Evolutionary conservation across 2,113 vertebrate species (phyloP).

Genomic region (Pterocles gutturalis): DNA sequence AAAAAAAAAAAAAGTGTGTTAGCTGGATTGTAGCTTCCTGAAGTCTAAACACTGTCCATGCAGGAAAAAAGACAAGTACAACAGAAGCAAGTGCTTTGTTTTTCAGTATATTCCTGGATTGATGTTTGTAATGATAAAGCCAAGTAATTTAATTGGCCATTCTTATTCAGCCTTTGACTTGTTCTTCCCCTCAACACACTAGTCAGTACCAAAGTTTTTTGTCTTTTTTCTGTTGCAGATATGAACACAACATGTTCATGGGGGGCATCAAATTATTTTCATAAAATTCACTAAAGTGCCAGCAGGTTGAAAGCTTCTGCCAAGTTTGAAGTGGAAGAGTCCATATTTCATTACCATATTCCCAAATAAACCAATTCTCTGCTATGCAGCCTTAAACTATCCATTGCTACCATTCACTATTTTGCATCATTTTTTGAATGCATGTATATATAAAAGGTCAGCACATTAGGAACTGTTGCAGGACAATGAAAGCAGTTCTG

Average conservation of each 20-base stretch:
- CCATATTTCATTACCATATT: neutral
- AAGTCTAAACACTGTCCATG: neutral
- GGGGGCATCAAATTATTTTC: neutral
- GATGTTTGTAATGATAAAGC: neutral
- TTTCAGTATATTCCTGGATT: neutral
- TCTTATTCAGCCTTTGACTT: neutral
- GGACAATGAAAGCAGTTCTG: neutral
- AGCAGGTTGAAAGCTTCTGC: neutral
- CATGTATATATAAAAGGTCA: fast-evolving
- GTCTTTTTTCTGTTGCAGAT: neutral
- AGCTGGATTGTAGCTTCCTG: neutral
- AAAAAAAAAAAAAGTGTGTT: neutral
- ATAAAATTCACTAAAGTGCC: neutral
- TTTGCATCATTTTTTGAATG: neutral
- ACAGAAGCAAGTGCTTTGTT: neutral
- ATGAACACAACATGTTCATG: neutral
- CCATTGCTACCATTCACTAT: neutral
- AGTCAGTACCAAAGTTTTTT: neutral
- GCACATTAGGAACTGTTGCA: neutral
- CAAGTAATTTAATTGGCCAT: neutral
- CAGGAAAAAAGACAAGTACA: neutral
- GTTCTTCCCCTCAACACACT: neutral
- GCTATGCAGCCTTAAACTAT: neutral
- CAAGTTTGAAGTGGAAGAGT: neutral
- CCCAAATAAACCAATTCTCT: neutral